Evolutionary conservation across 2,113 vertebrate species (phyloP), one percentile per base, ranked within the genome.

Genomic region (Beaufortia kweichowensis): DNA sequence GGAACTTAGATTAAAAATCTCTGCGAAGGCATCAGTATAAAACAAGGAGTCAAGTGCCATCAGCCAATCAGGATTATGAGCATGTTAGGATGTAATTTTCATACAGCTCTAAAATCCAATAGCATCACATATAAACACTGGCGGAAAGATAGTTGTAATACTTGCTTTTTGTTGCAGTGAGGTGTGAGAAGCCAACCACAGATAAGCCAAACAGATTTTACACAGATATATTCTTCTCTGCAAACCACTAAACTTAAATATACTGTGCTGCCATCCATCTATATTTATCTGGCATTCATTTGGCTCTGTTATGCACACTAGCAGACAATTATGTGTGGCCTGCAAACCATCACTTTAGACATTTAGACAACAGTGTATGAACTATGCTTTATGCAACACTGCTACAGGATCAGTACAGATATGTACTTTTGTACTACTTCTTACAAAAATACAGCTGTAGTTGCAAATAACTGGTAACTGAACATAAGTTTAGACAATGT

Each of bases 1-100:
- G 35, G 48, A 50, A 59, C 48, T 46, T 39, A 29, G 29, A 57
- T 50, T 71, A 62, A 77, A 21, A n/a, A 11, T 59, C 7, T 35
- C 43, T 29, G 35, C 19, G 26, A 29, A 24, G 50, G 28, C 41
- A 21, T 26, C 21, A 57, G 7, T n/a, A 10, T 57, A 26, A 23
- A 57, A 24, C 10, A 19, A 41, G 14, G 6, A 1, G 35, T 41
- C 15, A 24, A 9, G 15, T 46, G 14, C 21, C 21, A 43, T 46
- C 39, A 48, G 23, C 23, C 9, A 8, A 35, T 8, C 33, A 35
- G 33, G 33, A 8, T 8, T 8, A 35, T 39, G 35, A 39, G 35
- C 35, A 10, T 39, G 35, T 39, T 39, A 39, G 7, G 35, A 39
- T 39, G 35, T 9, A 10, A 39, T 39, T 39, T 39, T 39, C 35